These are phyloP conservation scores for Hypercompe scribonia DNA, from an alignment of 2,888 invertebrate species.

Conservation along the genomic window DNA sequence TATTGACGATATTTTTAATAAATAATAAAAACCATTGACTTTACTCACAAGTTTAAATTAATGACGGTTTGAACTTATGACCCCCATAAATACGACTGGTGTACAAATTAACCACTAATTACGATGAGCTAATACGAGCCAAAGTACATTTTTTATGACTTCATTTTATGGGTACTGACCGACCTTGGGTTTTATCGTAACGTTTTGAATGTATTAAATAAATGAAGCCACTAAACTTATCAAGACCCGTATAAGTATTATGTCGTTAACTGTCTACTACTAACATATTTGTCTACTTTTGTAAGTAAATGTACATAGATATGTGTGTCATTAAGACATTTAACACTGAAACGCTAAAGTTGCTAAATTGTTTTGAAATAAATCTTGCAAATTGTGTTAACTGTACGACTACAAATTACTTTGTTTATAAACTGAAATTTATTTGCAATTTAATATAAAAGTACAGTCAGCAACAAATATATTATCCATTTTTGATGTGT, in stretches of 20 bases:
- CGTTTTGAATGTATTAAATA: slow-evolving; percentile 19
- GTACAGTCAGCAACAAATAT: background rate
- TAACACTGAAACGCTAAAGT: slow-evolving; percentile 37
- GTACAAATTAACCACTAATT: slow-evolving; percentile 11
- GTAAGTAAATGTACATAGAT: slow-evolving; percentile 1
- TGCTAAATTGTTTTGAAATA: slow-evolving; percentile 38
- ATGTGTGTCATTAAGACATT: slow-evolving; percentile 33
- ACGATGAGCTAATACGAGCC: slow-evolving; percentile 8
- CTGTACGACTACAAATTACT: slow-evolving; percentile 5
- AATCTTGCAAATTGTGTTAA: slow-evolving; percentile 21
- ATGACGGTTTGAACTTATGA: background rate
- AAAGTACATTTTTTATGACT: background rate
- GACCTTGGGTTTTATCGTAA: slow-evolving; percentile 34
- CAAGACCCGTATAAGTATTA: slow-evolving; percentile 20
- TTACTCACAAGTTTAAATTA: background rate
- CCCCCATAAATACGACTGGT: background rate
- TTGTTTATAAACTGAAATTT: background rate
- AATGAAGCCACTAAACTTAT: slow-evolving; percentile 36
- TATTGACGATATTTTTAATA: background rate
- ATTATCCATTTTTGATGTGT: background rate
- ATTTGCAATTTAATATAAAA: background rate
- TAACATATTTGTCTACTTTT: background rate
- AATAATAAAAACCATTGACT: background rate
- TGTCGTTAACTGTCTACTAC: slow-evolving; percentile 2
- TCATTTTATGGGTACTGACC: slow-evolving; percentile 17